These are phyloP conservation scores for Chrysopilus asiliformis DNA, from an alignment of 2,888 invertebrate genomes.

Conservation along the genomic window DNA sequence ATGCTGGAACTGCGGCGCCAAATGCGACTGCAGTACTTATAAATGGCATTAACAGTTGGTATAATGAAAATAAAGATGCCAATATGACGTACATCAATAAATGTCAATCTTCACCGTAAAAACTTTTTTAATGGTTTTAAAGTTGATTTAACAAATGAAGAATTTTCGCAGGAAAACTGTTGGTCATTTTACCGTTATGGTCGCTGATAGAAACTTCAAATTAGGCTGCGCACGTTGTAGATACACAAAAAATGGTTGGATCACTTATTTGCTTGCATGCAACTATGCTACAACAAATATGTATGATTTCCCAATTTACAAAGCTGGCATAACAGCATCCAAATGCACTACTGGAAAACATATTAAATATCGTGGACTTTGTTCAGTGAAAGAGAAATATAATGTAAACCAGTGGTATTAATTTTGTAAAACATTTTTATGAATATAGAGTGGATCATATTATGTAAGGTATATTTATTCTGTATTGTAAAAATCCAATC, in stretches of 20 bases:
- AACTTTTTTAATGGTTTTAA: too few species aligned
- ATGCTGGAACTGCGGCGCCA: neutral
- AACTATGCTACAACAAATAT: neutral
- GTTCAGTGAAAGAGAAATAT: neutral
- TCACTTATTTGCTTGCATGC: neutral
- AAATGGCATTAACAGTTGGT: conserved; percentile 6
- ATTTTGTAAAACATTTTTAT: neutral
- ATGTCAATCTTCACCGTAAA: neutral
- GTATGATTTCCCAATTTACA: neutral
- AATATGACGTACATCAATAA: neutral
- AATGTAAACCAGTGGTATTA: neutral
- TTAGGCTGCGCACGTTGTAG: neutral
- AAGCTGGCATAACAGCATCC: neutral
- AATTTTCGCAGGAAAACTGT: neutral
- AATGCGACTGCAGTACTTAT: neutral
- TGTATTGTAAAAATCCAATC: too few species aligned
- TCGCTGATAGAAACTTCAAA: neutral
- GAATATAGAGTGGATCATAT: too few species aligned
- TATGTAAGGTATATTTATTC: too few species aligned
- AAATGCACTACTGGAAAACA: neutral
- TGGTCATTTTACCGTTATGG: neutral
- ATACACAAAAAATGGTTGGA: neutral
- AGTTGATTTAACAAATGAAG: too few species aligned
- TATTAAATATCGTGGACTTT: neutral
- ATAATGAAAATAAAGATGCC: conserved; percentile 6